Evolutionary conservation across 2,888 invertebrate genomes (phyloP).

Genomic region (Volucella bombylans): DNA sequence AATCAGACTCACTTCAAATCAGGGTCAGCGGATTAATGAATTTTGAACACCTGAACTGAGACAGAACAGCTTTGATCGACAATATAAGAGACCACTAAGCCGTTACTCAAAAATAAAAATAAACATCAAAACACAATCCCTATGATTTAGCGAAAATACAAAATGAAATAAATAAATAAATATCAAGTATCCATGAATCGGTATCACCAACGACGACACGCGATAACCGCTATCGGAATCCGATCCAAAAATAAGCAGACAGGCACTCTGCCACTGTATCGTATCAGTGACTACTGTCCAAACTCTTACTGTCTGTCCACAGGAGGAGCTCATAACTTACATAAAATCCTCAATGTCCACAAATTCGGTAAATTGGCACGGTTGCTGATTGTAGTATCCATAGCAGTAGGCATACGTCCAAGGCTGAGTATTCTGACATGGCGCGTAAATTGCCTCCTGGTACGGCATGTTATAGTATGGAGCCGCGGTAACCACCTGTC

Average conservation of each 20-base stretch:
- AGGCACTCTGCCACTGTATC: neutral
- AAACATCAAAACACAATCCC: too few species aligned
- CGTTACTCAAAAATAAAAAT: too few species aligned
- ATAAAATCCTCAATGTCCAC: slow-evolving; percentile 90
- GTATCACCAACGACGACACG: slow-evolving; percentile 4
- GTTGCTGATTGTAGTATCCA: slow-evolving; percentile 85
- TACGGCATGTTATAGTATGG: slow-evolving; percentile 50
- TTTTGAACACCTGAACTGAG: neutral
- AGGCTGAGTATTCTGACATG: slow-evolving; percentile 83
- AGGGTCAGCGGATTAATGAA: neutral
- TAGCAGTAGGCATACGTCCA: slow-evolving; percentile 88
- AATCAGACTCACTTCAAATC: slow-evolving; percentile 16
- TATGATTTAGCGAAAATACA: neutral
- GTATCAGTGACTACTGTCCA: neutral
- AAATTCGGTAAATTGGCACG: slow-evolving; percentile 87
- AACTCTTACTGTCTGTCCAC: neutral
- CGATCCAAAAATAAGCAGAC: slow-evolving; percentile 42
- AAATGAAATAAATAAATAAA: neutral
- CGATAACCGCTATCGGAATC: slow-evolving; percentile 36
- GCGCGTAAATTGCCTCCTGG: slow-evolving; percentile 77
- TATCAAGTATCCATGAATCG: slow-evolving; percentile 7
- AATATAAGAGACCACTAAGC: too few species aligned
- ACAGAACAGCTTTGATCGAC: too few species aligned
- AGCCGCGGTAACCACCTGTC: slow-evolving; percentile 64
- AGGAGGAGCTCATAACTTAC: slow-evolving; percentile 84